Percentiles rank a stretch among this genome's conserved stretches.
These are phyloP conservation scores for Sphenodon punctatus DNA, from an alignment of 2,797 vertebrate species.

Conservation along the genomic window DNA sequence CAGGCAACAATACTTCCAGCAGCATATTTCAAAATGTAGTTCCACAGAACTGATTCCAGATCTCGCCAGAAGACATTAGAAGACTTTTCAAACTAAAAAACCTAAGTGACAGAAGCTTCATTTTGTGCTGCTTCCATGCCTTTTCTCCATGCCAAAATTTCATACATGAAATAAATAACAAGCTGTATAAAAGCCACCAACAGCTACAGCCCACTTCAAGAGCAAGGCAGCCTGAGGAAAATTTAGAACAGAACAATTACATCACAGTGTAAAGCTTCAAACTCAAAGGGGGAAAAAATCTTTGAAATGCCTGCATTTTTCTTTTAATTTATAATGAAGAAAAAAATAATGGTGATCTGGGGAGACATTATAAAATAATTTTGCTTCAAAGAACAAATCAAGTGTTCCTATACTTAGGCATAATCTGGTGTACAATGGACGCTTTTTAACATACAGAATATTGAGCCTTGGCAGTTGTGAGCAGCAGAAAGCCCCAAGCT, in stretches of 20 bases:
- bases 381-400: conserved; percentile 10
- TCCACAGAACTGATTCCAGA: not conserved
- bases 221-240: not conserved
- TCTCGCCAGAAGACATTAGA: not conserved
- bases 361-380: conserved; percentile 23
- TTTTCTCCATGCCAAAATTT: not conserved
- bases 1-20: not conserved
- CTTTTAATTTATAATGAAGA: not conserved
- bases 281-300: not conserved
- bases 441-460: conserved; percentile 29
- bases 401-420: not conserved
- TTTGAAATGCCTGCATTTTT: not conserved
- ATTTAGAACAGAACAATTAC: not conserved
- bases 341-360: not conserved
- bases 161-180: not conserved
- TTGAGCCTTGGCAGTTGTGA: not conserved
- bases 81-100: not conserved
- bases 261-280: not conserved
- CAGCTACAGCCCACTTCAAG: not conserved
- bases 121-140: not conserved
- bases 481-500: not conserved
- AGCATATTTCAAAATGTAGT: not conserved
- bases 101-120: not conserved
- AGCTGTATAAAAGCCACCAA: not conserved
- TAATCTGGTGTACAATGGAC: not conserved